Conservation (phyloP, 2,113 vertebrate species). For the Sylvicapra grimmia region DNA sequence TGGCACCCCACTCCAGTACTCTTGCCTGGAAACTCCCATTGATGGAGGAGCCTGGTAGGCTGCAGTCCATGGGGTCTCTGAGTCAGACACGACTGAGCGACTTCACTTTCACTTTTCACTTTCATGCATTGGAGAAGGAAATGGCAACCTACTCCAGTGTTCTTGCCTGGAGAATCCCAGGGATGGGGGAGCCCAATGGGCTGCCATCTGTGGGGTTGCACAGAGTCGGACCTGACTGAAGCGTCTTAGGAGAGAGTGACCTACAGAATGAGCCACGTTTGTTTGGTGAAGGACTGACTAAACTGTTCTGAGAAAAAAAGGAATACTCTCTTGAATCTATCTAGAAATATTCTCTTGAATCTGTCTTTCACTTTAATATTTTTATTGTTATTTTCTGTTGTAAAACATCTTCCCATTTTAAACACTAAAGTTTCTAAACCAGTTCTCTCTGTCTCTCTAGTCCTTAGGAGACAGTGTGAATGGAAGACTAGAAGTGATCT, state of each 20-base stretch:
- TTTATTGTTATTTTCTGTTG: not conserved
- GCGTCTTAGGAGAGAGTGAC: not conserved
- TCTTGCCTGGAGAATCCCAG: too few relatives aligned
- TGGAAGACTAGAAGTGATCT: conserved; percentile 85
- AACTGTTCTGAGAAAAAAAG: not conserved
- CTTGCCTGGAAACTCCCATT: too few relatives aligned
- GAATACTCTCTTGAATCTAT: not conserved
- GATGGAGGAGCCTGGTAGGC: too few relatives aligned
- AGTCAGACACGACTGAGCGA: too few relatives aligned
- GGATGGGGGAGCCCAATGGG: too few relatives aligned
- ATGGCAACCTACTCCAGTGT: too few relatives aligned
- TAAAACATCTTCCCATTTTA: not conserved
- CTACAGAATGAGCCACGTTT: not conserved
- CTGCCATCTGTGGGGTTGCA: too few relatives aligned
- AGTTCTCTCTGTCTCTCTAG: conserved; percentile 71
- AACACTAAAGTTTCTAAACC: not conserved
- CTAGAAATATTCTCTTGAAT: not conserved
- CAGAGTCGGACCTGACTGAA: too few relatives aligned
- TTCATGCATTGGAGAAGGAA: too few relatives aligned
- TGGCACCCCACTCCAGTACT: too few relatives aligned
- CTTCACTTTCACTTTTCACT: too few relatives aligned
- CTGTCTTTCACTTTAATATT: not conserved
- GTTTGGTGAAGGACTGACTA: not conserved
- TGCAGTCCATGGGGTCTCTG: too few relatives aligned
- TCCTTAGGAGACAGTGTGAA: conserved; percentile 78